Conservation (phyloP, 2,113 vertebrate genomes). For the Laterallus jamaicensis region DNA sequence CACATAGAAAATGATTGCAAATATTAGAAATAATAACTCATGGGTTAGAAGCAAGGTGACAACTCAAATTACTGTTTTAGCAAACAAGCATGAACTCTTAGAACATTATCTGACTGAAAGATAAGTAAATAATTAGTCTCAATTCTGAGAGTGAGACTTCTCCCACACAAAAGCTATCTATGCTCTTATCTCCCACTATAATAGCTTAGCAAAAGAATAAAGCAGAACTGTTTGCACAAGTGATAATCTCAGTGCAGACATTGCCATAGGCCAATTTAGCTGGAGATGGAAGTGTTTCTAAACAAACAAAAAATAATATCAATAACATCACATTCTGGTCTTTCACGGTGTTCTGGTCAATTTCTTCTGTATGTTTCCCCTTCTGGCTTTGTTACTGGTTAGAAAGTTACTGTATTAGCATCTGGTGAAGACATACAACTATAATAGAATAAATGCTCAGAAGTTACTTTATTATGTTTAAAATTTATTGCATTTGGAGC, state of each 20-base stretch:
- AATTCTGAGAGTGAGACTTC: neutral
- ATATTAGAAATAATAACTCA: neutral
- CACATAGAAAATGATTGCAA: neutral
- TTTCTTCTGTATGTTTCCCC: neutral
- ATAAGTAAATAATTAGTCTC: conserved; percentile 1
- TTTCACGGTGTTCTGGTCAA: neutral
- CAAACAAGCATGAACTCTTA: neutral
- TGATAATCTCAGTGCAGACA: neutral
- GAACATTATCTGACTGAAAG: neutral
- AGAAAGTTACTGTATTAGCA: accelerated
- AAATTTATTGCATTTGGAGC: neutral
- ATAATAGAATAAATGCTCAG: neutral
- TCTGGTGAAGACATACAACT: neutral
- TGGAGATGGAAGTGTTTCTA: neutral
- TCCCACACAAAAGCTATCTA: neutral
- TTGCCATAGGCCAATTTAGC: neutral
- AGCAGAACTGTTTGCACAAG: neutral
- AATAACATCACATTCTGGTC: neutral
- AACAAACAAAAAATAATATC: neutral
- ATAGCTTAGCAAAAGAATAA: neutral
- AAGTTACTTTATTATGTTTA: neutral
- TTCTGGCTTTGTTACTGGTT: neutral
- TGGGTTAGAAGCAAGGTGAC: neutral
- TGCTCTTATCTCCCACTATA: neutral
- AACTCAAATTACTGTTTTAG: conserved; percentile 3